Conservation (phyloP, 2,888 invertebrate species). For the Spodoptera littoralis region DNA sequence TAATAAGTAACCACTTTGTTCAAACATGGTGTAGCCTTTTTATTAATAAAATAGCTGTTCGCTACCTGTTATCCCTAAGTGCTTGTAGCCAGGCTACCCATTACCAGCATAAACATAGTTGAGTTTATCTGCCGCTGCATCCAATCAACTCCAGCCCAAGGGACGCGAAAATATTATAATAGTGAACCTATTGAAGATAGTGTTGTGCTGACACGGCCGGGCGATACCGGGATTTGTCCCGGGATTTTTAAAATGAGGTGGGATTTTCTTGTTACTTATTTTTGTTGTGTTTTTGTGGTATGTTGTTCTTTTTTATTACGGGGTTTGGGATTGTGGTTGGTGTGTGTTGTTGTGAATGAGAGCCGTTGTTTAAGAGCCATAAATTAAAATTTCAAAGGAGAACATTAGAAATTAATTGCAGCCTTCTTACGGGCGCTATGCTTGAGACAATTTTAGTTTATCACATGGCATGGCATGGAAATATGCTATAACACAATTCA, state of each 20-base stretch:
- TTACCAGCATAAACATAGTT: constrained; percentile 68
- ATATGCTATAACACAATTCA: no score
- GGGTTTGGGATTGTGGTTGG: no score
- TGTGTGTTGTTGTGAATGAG: no score
- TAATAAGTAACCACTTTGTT: no score
- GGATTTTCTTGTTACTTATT: neutral
- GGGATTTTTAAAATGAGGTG: constrained; percentile 6
- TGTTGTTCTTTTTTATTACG: no score
- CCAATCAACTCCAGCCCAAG: constrained; percentile 74
- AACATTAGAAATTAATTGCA: no score
- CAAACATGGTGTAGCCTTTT: no score
- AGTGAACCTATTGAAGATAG: constrained; percentile 55
- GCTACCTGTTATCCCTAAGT: constrained; percentile 40
- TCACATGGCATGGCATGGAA: no score
- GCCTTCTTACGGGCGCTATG: no score
- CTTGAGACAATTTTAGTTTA: no score
- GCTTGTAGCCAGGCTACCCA: constrained; percentile 41
- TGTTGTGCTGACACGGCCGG: constrained; percentile 43
- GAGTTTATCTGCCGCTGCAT: constrained; percentile 71
- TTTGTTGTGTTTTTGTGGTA: neutral
- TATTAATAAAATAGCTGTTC: constrained; percentile 5
- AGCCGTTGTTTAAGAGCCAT: no score
- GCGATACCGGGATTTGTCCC: constrained; percentile 39
- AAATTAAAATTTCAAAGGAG: no score
- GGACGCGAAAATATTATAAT: constrained; percentile 72